phyloP scores from a whole-genome alignment of 2,113 vertebrate genomes.

The Ariopsis seemanni region DNA sequence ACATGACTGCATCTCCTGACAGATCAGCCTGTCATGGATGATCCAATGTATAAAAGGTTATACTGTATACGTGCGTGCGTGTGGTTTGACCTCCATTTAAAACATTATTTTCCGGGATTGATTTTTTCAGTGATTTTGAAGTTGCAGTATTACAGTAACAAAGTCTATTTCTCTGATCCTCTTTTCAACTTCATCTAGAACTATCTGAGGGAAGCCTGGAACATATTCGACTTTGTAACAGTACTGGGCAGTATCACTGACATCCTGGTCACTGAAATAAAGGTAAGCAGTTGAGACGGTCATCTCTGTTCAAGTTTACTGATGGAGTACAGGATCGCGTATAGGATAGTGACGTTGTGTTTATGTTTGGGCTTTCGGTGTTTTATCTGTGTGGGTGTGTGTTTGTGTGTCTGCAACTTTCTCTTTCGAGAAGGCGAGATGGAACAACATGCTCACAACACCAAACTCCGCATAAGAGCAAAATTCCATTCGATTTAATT shows the following conservation, averaged over 20 bases:
- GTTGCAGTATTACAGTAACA: not conserved
- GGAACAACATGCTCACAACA: not conserved
- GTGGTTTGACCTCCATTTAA: conserved; percentile 4
- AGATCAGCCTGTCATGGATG: conserved; percentile 46
- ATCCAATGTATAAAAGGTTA: conserved; percentile 17
- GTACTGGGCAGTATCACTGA: conserved; percentile 98
- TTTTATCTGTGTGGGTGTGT: conserved; percentile 54
- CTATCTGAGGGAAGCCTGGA: conserved; percentile 97
- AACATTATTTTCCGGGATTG: not conserved
- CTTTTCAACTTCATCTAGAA: conserved; percentile 69
- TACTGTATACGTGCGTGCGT: not conserved
- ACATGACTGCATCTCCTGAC: conserved; percentile 39
- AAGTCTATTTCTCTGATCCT: not conserved
- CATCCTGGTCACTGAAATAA: conserved; percentile 97
- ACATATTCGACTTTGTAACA: conserved; percentile 98
- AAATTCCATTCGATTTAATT: not conserved
- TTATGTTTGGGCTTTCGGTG: conserved; percentile 32
- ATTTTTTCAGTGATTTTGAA: not conserved
- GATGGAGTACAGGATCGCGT: not conserved
- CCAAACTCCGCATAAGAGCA: not conserved
- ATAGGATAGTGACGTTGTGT: not conserved
- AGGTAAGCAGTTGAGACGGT: conserved; percentile 74
- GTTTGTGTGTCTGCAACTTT: conserved; percentile 51
- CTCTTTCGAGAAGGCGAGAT: conserved; percentile 37
- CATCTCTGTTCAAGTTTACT: not conserved